phyloP scores from a whole-genome alignment of 1,140 invertebrate genomes.

The Magallana angulata region DNA sequence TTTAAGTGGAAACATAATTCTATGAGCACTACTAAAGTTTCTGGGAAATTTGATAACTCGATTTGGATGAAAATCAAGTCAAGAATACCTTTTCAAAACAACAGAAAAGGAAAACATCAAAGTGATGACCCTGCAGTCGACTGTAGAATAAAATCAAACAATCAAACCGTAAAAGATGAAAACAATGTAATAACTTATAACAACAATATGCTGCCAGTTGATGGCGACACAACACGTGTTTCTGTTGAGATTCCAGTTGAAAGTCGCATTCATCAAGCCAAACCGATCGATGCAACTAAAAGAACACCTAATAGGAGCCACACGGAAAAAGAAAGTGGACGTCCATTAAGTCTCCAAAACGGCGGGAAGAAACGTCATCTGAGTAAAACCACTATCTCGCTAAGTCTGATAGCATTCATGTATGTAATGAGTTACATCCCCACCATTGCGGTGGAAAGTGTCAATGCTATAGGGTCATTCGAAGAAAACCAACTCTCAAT shows the following conservation, averaged over 20 bases:
- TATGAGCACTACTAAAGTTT: background rate
- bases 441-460: constrained; percentile 11
- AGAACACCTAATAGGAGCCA: background rate
- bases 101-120: background rate
- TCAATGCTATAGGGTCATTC: background rate
- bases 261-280: background rate
- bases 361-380: background rate
- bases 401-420: background rate
- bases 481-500: background rate
- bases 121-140: no score
- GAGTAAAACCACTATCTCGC: background rate
- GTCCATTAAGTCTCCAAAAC: no score
- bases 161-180: no score
- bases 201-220: no score
- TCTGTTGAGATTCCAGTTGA: no score
- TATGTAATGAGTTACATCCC: constrained; percentile 38
- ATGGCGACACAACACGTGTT: no score
- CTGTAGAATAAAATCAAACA: no score
- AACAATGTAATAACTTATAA: no score
- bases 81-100: background rate
- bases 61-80: no score
- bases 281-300: background rate
- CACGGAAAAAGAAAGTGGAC: background rate
- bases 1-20: constrained; percentile 27
- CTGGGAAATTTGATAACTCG: background rate